phyloP scores from a whole-genome alignment of 2,113 vertebrate genomes.

The Myanophis thanlyinensis region DNA sequence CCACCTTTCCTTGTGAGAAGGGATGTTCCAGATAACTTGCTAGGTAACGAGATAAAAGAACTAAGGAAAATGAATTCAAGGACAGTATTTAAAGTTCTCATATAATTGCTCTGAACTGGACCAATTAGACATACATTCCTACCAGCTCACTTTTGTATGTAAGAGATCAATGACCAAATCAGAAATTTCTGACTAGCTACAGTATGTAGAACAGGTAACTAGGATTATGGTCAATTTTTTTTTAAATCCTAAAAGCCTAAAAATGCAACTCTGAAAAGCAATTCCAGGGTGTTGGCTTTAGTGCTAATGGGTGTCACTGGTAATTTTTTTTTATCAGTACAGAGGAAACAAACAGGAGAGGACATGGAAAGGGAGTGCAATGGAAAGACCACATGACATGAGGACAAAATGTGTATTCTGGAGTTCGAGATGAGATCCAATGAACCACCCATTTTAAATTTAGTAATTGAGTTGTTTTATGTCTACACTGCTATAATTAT shows the following conservation, averaged over 20 bases:
- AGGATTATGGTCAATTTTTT: background rate
- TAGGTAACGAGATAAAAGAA: background rate
- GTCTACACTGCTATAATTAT: constrained; percentile 28
- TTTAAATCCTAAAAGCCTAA: too few relatives aligned
- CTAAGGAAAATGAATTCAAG: too few relatives aligned
- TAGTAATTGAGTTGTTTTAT: constrained; percentile 34
- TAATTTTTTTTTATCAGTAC: background rate
- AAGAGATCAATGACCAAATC: background rate
- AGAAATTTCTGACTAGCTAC: background rate
- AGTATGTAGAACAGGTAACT: background rate
- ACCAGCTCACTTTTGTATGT: background rate
- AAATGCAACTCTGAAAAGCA: background rate
- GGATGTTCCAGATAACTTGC: background rate
- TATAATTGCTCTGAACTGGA: background rate
- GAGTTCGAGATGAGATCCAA: constrained; percentile 3
- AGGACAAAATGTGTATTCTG: constrained; percentile 10
- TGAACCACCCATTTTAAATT: constrained; percentile 31
- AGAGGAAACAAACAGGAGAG: constrained; percentile 21
- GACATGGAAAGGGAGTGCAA: constrained; percentile 38
- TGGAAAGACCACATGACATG: constrained; percentile 24
- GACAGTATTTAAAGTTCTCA: background rate
- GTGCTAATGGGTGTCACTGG: background rate
- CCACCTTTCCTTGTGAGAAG: background rate
- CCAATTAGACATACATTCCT: background rate
- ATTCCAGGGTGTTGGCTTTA: constrained; percentile 8